Evolutionary conservation across 2,888 invertebrate species (phyloP).

Genomic region (Tricholauxania praeusta): DNA sequence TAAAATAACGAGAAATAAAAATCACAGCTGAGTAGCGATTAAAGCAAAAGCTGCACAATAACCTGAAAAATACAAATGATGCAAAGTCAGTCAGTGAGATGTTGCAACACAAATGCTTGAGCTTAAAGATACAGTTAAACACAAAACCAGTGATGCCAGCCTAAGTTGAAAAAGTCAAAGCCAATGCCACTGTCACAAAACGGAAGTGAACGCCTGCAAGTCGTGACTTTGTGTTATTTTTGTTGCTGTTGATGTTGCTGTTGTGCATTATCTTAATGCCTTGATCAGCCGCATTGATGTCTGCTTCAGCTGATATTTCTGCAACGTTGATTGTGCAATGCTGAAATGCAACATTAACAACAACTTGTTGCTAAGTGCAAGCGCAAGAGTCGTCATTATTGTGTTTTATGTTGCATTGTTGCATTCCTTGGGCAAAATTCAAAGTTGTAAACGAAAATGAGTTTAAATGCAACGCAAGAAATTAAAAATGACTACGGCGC

Average conservation of each 20-base stretch:
- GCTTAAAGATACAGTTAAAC: conserved; percentile 2
- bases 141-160: conserved; percentile 7
- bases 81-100: conserved; percentile 23
- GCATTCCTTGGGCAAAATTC: too few species aligned
- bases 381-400: neutral
- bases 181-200: conserved; percentile 32
- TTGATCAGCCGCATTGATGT: too few species aligned
- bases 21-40: neutral
- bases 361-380: neutral
- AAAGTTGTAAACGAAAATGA: too few species aligned
- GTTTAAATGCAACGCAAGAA: too few species aligned
- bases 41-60: neutral
- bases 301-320: neutral
- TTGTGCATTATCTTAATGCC: conserved; percentile 1
- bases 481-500: too few species aligned
- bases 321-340: neutral
- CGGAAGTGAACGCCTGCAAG: conserved; percentile 46
- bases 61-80: neutral
- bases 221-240: conserved; percentile 17
- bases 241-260: neutral
- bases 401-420: neutral
- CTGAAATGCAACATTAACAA: neutral
- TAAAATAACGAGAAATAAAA: too few species aligned
- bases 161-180: conserved; percentile 8
- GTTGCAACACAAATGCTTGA: neutral